A percentile compares a stretch with the other conserved stretches of the same genome.
These are phyloP conservation scores for Himalopsyche kuldschensis DNA, from an alignment of 2,888 invertebrate species.

Conservation along the genomic window DNA sequence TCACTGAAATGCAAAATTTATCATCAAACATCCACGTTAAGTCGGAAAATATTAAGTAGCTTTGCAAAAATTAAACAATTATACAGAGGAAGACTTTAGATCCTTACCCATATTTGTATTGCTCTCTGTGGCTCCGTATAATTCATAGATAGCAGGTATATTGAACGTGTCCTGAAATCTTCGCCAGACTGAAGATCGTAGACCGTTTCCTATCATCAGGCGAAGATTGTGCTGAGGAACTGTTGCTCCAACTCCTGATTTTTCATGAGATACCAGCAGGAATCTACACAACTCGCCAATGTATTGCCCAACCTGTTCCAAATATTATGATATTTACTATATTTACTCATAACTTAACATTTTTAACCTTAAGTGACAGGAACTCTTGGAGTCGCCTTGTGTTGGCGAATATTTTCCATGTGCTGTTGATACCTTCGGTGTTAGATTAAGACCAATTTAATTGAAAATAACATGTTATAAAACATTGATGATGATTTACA, in stretches of 20 bases:
- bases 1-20: conserved; percentile 66
- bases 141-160: conserved; percentile 78
- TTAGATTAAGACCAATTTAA: no score
- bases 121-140: conserved; percentile 97
- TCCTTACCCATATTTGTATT: conserved; percentile 83
- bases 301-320: conserved; percentile 73
- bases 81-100: background rate
- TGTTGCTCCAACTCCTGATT: conserved; percentile 24
- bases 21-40: background rate
- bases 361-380: background rate
- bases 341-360: background rate
- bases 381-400: no score
- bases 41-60: background rate
- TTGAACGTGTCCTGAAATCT: conserved; percentile 75
- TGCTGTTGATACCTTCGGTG: no score
- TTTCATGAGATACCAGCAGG: conserved; percentile 68
- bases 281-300: conserved; percentile 90
- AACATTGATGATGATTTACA: no score
- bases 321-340: background rate
- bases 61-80: background rate
- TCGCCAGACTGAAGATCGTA: conserved; percentile 90
- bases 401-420: no score
- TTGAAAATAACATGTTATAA: no score
- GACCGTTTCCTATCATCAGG: conserved; percentile 89
- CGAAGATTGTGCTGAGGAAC: conserved; percentile 65